Base-by-base conservation (phyloP, 2,888 invertebrate species). In the Hyppa rectilinea region DNA sequence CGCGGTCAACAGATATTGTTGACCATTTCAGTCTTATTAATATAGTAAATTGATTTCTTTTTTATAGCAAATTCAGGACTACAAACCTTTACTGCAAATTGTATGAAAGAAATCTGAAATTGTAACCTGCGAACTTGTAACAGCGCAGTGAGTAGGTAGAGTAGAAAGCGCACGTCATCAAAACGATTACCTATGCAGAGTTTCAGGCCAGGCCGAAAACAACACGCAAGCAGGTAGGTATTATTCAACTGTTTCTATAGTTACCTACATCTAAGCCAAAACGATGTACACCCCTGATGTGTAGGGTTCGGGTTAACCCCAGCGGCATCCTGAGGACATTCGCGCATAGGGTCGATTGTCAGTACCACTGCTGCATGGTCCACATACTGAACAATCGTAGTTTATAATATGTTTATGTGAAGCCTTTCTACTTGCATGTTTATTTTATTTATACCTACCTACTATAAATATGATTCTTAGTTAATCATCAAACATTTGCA, bases 141-240 rank as follows among this genome's bases (percentile, higher is more conserved):
- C 3, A 23, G 56, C 6, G 23, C 14, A 64, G 20, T 40, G 20
- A 23, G 31, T 56, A 43, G 17, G 7, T 23, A 12, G 17, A n/a
- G 31, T 40, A 34, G 34, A 17, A 23, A 26, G 38, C 29, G 55
- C 7, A 17, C 14, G n/a, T 59, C 5, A 2, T 40, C 5, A 23
- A 40, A 31, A 43, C 4, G 12, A 58, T 29, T 45, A 36, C 14
- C 47, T 17, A 49, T 23, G 9, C 38, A 38, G 9, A 38, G 12
- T 62, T 62, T n/a, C 60, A 47, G 34, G n/a, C 23, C 23, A 34
- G 6, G 6, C n/a, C 29, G 36, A 12, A 65, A 26, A 60, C 20
- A 45, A 29, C 10, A 58, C 4, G 7, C 58, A 20, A 58, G 2
- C 20, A 20, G 38, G 12, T 40, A 5, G 23, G 20, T 58, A 38